A percentile compares a stretch with the other conserved stretches of the same genome.
Evolutionary conservation across 2,888 invertebrate genomes (phyloP).

Genomic region (Alsophila aescularia): DNA sequence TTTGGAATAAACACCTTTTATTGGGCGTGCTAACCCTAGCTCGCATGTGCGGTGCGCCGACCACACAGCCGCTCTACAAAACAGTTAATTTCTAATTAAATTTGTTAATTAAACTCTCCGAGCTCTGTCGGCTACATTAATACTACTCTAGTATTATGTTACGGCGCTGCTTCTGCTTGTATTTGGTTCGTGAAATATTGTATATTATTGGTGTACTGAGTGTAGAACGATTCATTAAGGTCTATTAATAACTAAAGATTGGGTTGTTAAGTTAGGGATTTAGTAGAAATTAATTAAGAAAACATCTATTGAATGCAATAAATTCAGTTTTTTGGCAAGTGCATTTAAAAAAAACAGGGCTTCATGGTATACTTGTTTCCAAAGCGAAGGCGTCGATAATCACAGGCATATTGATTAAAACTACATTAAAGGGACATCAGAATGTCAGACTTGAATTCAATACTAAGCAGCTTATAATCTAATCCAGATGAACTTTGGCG

Average conservation of each 20-base stretch:
- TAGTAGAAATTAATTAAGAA: too few relatives aligned
- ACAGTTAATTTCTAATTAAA: slow-evolving; percentile 85
- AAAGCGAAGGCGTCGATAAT: too few relatives aligned
- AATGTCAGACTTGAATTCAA: too few relatives aligned
- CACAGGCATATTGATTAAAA: too few relatives aligned
- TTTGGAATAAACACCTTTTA: not conserved
- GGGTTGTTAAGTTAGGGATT: not conserved
- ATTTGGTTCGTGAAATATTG: not conserved
- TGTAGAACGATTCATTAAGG: slow-evolving; percentile 8
- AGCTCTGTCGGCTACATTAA: slow-evolving; percentile 66
- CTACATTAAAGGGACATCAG: too few relatives aligned
- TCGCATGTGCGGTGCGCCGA: slow-evolving; percentile 32
- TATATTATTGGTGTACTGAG: not conserved
- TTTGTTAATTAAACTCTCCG: slow-evolving; percentile 84
- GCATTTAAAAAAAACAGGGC: too few relatives aligned
- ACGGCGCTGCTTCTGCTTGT: slow-evolving; percentile 23
- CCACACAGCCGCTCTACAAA: slow-evolving; percentile 61
- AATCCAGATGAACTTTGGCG: too few relatives aligned
- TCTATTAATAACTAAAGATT: not conserved
- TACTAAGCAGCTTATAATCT: too few relatives aligned
- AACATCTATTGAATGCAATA: too few relatives aligned
- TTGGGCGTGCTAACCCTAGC: slow-evolving; percentile 51
- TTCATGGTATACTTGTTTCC: too few relatives aligned
- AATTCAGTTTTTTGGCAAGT: too few relatives aligned
- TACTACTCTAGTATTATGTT: slow-evolving; percentile 66